Conservation (phyloP, 2,888 invertebrate species). For the Pandemis corylana region DNA sequence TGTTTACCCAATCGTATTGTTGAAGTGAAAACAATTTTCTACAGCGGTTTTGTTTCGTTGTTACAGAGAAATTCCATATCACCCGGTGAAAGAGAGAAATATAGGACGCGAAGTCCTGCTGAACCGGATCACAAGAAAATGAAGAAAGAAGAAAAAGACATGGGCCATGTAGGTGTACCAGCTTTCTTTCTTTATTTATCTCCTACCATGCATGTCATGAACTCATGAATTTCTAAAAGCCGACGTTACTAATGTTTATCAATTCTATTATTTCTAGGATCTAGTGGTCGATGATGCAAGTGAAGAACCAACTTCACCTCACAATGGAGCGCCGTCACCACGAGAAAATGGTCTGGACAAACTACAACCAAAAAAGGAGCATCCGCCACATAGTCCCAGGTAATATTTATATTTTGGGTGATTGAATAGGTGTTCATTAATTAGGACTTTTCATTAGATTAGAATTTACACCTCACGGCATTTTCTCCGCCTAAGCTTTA, state of each 20-base stretch:
- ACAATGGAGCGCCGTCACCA: slow-evolving; percentile 95
- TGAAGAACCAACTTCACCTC: slow-evolving; percentile 94
- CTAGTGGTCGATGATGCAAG: slow-evolving; percentile 97
- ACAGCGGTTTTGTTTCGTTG: slow-evolving; percentile 57
- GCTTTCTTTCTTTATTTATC: neutral
- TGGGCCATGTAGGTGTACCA: slow-evolving; percentile 89
- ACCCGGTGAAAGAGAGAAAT: slow-evolving; percentile 93
- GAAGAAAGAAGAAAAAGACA: slow-evolving; percentile 93
- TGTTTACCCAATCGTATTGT: slow-evolving; percentile 76
- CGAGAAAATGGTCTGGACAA: slow-evolving; percentile 94
- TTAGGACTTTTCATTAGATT: slow-evolving; percentile 23
- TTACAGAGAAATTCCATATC: slow-evolving; percentile 93
- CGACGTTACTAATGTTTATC: neutral
- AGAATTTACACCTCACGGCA: slow-evolving; percentile 56
- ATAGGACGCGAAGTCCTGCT: slow-evolving; percentile 91
- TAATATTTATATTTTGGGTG: slow-evolving; percentile 46
- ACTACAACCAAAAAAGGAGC: slow-evolving; percentile 90
- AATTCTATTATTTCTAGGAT: slow-evolving; percentile 88
- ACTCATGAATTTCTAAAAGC: neutral
- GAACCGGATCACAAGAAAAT: slow-evolving; percentile 89
- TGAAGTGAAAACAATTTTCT: slow-evolving; percentile 46
- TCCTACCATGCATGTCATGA: neutral
- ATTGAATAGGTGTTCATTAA: neutral
- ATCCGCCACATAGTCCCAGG: slow-evolving; percentile 89
- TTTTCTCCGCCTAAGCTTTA: slow-evolving; percentile 54